Evolutionary conservation across 2,797 vertebrate genomes (phyloP), one percentile per base, ranked within the genome.

Genomic region (Aplochiton taeniatus): DNA sequence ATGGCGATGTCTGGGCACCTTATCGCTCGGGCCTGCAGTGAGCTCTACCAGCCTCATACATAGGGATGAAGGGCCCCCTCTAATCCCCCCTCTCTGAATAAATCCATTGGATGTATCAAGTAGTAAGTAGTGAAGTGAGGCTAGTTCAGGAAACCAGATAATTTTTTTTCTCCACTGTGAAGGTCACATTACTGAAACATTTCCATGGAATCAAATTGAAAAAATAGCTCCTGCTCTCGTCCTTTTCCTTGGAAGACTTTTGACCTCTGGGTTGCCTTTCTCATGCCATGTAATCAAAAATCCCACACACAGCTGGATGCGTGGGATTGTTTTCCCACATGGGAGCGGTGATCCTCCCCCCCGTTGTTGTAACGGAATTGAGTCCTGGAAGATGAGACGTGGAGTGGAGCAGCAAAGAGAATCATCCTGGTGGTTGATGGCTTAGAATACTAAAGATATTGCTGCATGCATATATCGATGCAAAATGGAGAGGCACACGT

Each of bases 211-310:
- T 31, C 3, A 6, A 6, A 31, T 31, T 31, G 31, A 31, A 31
- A 3, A 31, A 31, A 31, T 31, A 31, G 31, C 31, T 6, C 64
- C 75, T 72, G 18, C 43, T 69, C 72, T 79, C 67, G 55, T 75
- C 54, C 60, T 79, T 83, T 61, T 67, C 79, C 83, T 66, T 65
- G 77, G 64, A 87, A 84, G 88, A 66, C 88, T 79, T 70, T 83
- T 81, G 84, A 79, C 83, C 62, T 58, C 46, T 10, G 1, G 47
- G 73, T 74, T 78, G 77, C 65, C 67, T 83, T 75, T 82, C 69
- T 74, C 78, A 55, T 80, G 78, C 70, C 75, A 83, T 81, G 77
- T 77, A 85, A 83, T 83, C 65, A 61, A 83, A 31, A 85, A 80
- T 76, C 69, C 70, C 41, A 19, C 78, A 54, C 70, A 10, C 48